Conservation (phyloP, 2,888 invertebrate species). For the Cotesia congregata region DNA sequence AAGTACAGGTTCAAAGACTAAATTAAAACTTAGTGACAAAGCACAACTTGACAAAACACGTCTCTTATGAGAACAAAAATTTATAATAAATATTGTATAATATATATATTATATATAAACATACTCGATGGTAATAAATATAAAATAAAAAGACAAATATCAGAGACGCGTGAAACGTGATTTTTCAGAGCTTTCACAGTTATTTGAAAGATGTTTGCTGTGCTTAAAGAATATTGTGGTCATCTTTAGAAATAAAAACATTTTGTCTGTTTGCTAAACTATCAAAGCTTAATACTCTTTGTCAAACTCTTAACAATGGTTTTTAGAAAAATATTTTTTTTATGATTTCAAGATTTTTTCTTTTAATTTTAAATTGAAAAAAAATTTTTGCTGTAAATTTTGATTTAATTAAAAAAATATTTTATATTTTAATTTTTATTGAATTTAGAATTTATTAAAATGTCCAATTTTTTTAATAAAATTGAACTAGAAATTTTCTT, state of each 20-base stretch:
- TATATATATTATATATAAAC: too few species aligned
- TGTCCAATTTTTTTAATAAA: too few species aligned
- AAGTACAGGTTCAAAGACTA: constrained; percentile 14
- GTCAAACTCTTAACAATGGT: constrained; percentile 55
- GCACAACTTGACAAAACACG: not conserved
- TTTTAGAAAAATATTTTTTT: not conserved
- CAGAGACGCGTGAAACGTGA: constrained; percentile 43
- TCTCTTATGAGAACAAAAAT: not conserved
- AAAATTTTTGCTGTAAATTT: too few species aligned
- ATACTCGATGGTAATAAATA: not conserved
- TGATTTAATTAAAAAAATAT: too few species aligned
- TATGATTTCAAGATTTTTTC: not conserved
- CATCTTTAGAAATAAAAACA: constrained; percentile 43
- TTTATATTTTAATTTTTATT: too few species aligned
- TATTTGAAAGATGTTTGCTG: constrained; percentile 63
- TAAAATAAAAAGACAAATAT: not conserved
- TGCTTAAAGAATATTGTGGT: constrained; percentile 53
- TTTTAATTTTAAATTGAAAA: too few species aligned
- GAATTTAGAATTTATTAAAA: too few species aligned
- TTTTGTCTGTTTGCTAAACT: constrained; percentile 61
- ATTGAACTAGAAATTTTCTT: too few species aligned
- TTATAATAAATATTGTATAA: not conserved
- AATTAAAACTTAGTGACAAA: not conserved
- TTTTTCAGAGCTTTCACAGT: constrained; percentile 62
- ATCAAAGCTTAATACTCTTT: constrained; percentile 65